A percentile compares a stretch with the other conserved stretches of the same genome.
phyloP scores from a whole-genome alignment of 2,888 invertebrate species.

The Acanthococcus lagerstroemiae region DNA sequence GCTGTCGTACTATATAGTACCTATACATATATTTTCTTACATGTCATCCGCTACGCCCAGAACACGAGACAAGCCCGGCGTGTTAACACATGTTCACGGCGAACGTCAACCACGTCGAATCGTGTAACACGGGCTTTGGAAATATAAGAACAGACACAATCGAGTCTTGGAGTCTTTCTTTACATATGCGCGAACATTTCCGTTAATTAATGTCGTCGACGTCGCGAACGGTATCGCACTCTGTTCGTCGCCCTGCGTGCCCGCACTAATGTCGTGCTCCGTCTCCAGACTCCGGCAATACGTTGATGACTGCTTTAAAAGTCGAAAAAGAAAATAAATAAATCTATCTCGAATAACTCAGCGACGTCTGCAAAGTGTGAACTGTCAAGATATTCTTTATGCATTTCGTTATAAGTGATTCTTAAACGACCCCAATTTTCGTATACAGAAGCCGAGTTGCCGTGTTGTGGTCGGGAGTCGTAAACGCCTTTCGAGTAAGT shows the following conservation, averaged over 20 bases:
- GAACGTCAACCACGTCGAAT: not conserved
- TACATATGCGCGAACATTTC: conserved; percentile 30
- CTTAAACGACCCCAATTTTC: conserved; percentile 9
- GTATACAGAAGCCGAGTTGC: no score
- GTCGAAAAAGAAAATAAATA: conserved; percentile 17
- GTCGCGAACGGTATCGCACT: conserved; percentile 5
- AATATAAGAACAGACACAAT: not conserved
- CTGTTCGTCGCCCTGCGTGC: not conserved
- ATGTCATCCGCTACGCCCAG: not conserved
- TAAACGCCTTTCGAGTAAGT: no score
- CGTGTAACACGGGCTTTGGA: not conserved
- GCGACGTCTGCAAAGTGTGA: conserved; percentile 21
- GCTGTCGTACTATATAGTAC: no score
- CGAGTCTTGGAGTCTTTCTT: not conserved
- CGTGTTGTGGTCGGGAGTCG: no score
- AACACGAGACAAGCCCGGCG: not conserved
- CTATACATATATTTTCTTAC: no score
- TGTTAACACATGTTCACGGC: not conserved
- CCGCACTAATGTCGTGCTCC: not conserved
- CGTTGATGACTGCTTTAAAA: conserved; percentile 25
- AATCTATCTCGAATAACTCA: conserved; percentile 28
- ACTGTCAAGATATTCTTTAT: conserved; percentile 17
- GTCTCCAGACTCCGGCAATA: not conserved
- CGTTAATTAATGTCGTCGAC: conserved; percentile 28
- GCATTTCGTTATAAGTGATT: not conserved